Percentiles rank a stretch among this genome's conserved stretches.
phyloP scores from a whole-genome alignment of 2,888 invertebrate species.

The Corbicula japonica region DNA sequence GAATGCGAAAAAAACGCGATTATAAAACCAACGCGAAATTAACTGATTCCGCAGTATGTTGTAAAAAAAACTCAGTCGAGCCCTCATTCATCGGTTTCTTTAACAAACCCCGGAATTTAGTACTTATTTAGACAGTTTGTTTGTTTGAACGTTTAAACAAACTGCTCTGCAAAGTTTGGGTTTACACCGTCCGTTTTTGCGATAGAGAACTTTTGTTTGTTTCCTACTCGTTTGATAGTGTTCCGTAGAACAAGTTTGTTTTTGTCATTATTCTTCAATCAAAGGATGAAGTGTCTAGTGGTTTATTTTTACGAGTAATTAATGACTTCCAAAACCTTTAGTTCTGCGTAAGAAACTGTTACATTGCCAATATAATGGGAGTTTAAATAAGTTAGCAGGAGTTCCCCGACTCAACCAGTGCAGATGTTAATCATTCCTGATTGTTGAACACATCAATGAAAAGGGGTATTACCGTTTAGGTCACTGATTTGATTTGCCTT shows the following conservation, averaged over 20 bases:
- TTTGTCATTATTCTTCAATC: slow-evolving; percentile 48
- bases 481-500: too few relatives aligned
- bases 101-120: slow-evolving; percentile 15
- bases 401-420: too few relatives aligned
- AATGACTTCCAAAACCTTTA: slow-evolving; percentile 33
- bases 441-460: too few relatives aligned
- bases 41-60: too few relatives aligned
- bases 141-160: slow-evolving; percentile 42
- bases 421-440: too few relatives aligned
- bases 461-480: too few relatives aligned
- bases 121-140: slow-evolving; percentile 36
- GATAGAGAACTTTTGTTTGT: slow-evolving; percentile 35
- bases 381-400: slow-evolving; percentile 16
- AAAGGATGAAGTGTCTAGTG: slow-evolving; percentile 33
- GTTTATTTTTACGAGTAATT: slow-evolving; percentile 43
- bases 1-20: too few relatives aligned
- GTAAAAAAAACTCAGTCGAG: background rate
- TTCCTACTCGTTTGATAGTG: slow-evolving; percentile 37
- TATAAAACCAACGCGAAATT: too few relatives aligned
- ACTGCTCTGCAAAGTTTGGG: slow-evolving; percentile 11
- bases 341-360: slow-evolving; percentile 5
- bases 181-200: slow-evolving; percentile 22
- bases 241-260: slow-evolving; percentile 44
- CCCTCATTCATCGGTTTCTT: too few relatives aligned
- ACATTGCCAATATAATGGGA: slow-evolving; percentile 14